Evolutionary conservation across 2,797 vertebrate species (phyloP), one percentile per base, ranked within the genome.

Genomic region (Clamator glandarius): DNA sequence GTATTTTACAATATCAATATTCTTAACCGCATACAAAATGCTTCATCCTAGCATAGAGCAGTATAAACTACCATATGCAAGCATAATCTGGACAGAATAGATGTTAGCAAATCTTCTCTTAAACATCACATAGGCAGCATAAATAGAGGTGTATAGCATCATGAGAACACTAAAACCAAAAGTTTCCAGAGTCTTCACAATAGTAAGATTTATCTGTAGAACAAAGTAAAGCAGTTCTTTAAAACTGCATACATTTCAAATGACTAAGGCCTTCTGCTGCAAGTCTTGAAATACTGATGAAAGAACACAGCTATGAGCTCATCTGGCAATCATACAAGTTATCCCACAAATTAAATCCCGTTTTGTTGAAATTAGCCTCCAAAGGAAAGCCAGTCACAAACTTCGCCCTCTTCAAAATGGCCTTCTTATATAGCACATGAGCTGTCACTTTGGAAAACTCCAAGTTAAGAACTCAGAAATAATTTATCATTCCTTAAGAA

Each of bases 1-100:
- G 35, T 5, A 9, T 52, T 74, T 48, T 59, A 50, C 26, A 48
- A 1, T 17, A 59, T 12, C 73, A 16, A 68, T 14, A 6, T 61
- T 58, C 4, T 5, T 68, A 64, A 61, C 16, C 26, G 19, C 0
- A 1, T 36, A 29, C 42, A 52, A 46, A 72, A 20, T 6, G 7
- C 79, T 39, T n/a, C 18, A 10, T 16, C 61, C 54, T 23, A 75
- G 18, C 66, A 55, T 29, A 55, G 33, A 59, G 35, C 33, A 31
- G 8, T 12, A 67, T 0, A 67, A 44, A 35, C 16, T 64, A 41
- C 11, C 7, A 26, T 33, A 78, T 2, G 33, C 19, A 78, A 87
- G 76, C 48, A 39, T 33, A 26, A 31, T 31, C 77, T 7, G n/a
- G n/a, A 35, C 17, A 66, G 10, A 82, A 46, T 0, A 35, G 28